Base-by-base conservation (phyloP, 2,888 invertebrate genomes). In the Drosophila flavopinicola region DNA sequence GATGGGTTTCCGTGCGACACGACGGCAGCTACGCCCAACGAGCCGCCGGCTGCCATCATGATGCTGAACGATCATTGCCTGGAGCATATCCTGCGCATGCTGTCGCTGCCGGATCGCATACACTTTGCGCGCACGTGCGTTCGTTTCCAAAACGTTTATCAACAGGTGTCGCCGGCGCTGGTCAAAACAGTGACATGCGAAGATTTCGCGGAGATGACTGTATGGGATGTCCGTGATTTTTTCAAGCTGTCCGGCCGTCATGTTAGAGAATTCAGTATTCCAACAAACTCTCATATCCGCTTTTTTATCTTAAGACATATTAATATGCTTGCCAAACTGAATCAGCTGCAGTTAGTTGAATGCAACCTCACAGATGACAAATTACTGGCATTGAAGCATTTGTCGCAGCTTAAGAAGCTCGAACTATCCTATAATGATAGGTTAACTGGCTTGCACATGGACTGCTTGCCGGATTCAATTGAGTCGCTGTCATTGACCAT, bases 171-270 rank as follows among this genome's bases (percentile, higher is more conserved):
- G 1, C 49, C 51, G 15, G 6, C 39, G 0, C n/a, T 73, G n/a
- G 65, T 82, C 27, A 63, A 49, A 38, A n/a, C 9, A 0, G 2
- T 75, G 0, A 23, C 54, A 6, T 45, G 66, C 2, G 3, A 11
- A 1, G 2, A 35, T 0, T 59, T 80, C 1, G 13, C 35, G 0
- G 4, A 5, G 0, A 38, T 85, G 69, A 82, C 78, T 0, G 24
- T 59, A 4, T 85, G 82, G 82, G 72, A 80, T 35, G 25, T 85
- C n/a, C 66, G 61, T 0, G 78, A 82, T 13, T 85, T 78, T 17
- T 80, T 85, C 6, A 3, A 2, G 2, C 33, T 78, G 1, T 65
- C 73, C 1, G 85, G 79, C 1, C 0, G 1, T 0, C 3, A 51
- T 39, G 35, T 80, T 0, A 27, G n/a, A n/a, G n/a, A n/a, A n/a